These are phyloP conservation scores for Dipodomys spectabilis DNA, from an alignment of 2,113 vertebrate genomes.

Conservation along the genomic window DNA sequence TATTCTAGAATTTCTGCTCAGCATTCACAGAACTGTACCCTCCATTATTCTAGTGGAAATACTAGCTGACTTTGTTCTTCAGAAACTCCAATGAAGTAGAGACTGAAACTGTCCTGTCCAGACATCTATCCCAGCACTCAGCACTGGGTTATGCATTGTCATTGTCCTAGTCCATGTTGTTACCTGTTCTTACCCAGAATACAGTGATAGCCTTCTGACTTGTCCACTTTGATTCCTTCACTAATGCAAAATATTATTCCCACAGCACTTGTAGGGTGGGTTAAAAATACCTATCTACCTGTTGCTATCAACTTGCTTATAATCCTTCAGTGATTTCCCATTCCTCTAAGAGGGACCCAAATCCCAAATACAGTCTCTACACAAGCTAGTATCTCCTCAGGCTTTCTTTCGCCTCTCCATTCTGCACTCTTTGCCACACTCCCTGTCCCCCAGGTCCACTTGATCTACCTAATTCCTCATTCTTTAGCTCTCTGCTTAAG, in stretches of 20 bases:
- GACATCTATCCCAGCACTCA: not conserved
- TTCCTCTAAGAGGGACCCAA: not conserved
- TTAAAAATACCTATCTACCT: not conserved
- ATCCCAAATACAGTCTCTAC: not conserved
- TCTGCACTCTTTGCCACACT: not conserved
- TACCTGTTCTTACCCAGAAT: not conserved
- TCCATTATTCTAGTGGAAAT: not conserved
- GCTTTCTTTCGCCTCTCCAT: not conserved
- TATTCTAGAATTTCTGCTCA: conserved; percentile 10
- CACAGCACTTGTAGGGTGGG: not conserved
- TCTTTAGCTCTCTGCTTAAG: not conserved
- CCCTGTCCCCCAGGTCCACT: not conserved
- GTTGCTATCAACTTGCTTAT: not conserved
- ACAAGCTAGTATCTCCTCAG: too few species aligned
- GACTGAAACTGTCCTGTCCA: not conserved
- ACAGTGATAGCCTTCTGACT: not conserved
- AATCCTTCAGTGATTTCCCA: not conserved
- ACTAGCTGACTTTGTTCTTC: not conserved
- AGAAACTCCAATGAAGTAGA: not conserved
- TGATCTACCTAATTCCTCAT: not conserved
- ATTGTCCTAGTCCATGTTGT: not conserved
- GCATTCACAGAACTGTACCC: not conserved
- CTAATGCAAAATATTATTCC: not conserved
- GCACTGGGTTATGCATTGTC: not conserved
- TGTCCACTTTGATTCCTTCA: not conserved